Evolutionary conservation across 2,113 vertebrate species (phyloP), one percentile per base, ranked within the genome.

Genomic region (Sarotherodon lohbergeri): DNA sequence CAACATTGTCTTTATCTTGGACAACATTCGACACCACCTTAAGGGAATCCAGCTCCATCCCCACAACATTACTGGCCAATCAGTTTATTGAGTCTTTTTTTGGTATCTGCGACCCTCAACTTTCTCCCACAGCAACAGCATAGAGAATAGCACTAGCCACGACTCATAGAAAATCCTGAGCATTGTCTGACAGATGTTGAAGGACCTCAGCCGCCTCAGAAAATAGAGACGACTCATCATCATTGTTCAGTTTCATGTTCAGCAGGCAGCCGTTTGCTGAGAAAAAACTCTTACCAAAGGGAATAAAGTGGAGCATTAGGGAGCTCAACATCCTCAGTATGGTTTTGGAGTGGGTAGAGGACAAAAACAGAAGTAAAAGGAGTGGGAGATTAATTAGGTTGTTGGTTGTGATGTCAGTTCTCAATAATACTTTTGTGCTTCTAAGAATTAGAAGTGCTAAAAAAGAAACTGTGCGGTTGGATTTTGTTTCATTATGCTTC

Each of bases 111-210:
- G 14, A 32, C 27, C 17, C 57, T 32, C 0, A 17, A 61, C 27
- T 8, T 61, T 27, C 57, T 61, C 14, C 14, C 27, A 61, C 57
- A 61, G 57, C 27, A 61, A 4, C 57, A 61, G 3, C 14, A 0
- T 61, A 61, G 8, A 2, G 57, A 61, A 61, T 61, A 61, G 14
- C 57, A 61, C 27, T 0, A 32, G 57, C 27, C 27, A 61, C 14
- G 3, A 10, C 57, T 32, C 57, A 9, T 0, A 59, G 27, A 59
- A 59, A 59, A 32, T 59, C 57, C 57, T 3, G 27, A 61, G 57
- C 27, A 32, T 0, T 61, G 57, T 61, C 57, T 6, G 57, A 61
- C 57, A 61, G 16, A 61, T 61, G 16, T 19, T 0, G 8, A 61
- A 4, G 57, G 29, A 61, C 57, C 29, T 61, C 29, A 61, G 57